Evolutionary conservation across 2,888 invertebrate species (phyloP).

Genomic region (Drosophila hawaiiensis): DNA sequence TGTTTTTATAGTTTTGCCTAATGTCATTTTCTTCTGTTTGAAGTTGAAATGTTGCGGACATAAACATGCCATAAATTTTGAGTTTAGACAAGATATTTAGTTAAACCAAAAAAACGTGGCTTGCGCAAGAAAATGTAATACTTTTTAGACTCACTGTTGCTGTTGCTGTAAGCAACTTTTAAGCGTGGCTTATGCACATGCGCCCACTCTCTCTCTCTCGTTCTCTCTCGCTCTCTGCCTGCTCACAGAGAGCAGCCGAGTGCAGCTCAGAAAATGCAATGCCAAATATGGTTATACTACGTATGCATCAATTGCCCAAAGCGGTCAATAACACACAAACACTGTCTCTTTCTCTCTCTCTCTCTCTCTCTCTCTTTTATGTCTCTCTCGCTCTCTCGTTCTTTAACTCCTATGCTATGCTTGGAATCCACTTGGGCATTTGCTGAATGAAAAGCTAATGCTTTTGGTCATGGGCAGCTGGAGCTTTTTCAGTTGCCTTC

Average conservation of each 20-base stretch:
- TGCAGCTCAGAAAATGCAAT: conserved; percentile 73
- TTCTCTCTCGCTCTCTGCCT: not conserved
- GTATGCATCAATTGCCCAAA: conserved; percentile 42
- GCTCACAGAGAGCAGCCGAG: conserved; percentile 28
- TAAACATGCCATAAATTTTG: not conserved
- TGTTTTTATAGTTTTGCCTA: not conserved
- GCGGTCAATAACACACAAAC: conserved; percentile 31
- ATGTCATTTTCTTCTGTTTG: not conserved
- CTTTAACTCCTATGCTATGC: not conserved
- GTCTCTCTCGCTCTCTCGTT: conserved; percentile 13
- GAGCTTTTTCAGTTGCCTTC: conserved; percentile 16
- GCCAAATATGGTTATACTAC: conserved; percentile 74
- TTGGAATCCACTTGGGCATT: conserved; percentile 19
- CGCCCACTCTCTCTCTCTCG: conserved; percentile 40
- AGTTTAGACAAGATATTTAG: not conserved
- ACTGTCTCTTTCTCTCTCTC: conserved; percentile 1
- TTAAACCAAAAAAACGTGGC: not conserved
- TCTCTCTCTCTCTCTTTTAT: conserved; percentile 12
- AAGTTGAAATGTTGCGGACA: not conserved
- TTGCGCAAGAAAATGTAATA: not conserved
- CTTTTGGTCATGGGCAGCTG: conserved; percentile 26
- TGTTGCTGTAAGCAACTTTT: conserved; percentile 10
- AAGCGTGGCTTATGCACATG: conserved; percentile 55
- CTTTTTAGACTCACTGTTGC: not conserved
- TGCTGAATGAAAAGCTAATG: conserved; percentile 54